These are phyloP conservation scores for Grus americana DNA, from an alignment of 2,113 vertebrate genomes.

Conservation along the genomic window DNA sequence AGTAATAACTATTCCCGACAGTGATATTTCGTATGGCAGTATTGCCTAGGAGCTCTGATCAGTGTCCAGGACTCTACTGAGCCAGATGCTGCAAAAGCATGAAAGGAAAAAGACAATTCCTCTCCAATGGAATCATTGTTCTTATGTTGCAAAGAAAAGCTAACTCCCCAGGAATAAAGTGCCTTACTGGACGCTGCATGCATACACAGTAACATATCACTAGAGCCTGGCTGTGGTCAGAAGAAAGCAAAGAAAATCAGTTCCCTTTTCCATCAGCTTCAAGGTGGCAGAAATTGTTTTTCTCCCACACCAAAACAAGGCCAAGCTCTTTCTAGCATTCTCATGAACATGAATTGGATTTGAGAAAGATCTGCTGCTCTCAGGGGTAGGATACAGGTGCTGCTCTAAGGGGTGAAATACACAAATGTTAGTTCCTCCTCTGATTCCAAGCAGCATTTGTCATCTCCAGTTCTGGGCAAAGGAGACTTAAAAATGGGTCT, in stretches of 20 bases:
- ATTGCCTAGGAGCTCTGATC: background rate
- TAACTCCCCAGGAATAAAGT: background rate
- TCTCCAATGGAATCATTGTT: background rate
- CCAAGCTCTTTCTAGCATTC: background rate
- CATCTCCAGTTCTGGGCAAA: background rate
- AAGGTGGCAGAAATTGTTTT: background rate
- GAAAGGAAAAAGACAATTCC: background rate
- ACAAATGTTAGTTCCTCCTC: background rate
- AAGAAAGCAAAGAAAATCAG: background rate
- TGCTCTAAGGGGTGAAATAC: background rate
- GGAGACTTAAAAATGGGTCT: background rate
- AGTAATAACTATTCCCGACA: background rate
- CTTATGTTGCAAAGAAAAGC: background rate
- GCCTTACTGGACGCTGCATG: background rate
- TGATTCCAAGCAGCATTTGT: background rate
- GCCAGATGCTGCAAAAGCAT: background rate
- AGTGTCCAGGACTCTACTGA: background rate
- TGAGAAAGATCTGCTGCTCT: background rate
- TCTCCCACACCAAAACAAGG: background rate
- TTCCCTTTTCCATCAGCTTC: background rate
- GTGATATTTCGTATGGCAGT: background rate
- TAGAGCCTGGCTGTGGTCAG: background rate
- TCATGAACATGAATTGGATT: background rate
- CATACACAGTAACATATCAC: accelerated
- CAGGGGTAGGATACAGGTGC: background rate